Conservation (phyloP, 2,888 invertebrate genomes). For the Pterostichus madidus region DNA sequence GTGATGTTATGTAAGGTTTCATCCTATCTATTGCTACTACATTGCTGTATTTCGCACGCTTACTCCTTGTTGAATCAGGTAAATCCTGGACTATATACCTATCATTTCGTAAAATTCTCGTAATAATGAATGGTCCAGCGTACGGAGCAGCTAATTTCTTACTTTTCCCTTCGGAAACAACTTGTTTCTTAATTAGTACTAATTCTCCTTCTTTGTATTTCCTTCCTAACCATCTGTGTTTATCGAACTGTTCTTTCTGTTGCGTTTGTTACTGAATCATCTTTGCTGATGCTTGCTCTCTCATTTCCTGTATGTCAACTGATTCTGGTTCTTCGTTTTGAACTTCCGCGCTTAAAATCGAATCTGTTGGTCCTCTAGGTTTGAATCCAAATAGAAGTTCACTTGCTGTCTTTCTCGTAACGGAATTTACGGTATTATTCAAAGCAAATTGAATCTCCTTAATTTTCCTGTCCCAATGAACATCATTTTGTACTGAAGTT, state of each 20-base stretch:
- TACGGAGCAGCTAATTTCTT: constrained; percentile 67
- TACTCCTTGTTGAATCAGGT: constrained; percentile 61
- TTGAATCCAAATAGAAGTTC: constrained; percentile 68
- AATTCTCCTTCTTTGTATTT: constrained; percentile 67
- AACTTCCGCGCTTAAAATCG: constrained; percentile 67
- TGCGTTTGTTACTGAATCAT: constrained; percentile 38
- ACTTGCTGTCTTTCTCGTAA: constrained; percentile 68
- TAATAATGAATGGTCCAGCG: constrained; percentile 68
- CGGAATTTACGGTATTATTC: constrained; percentile 54
- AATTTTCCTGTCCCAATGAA: constrained; percentile 1
- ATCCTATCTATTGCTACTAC: constrained; percentile 68
- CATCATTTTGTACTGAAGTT: not conserved
- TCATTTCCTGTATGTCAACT: constrained; percentile 57
- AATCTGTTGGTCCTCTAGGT: constrained; percentile 65
- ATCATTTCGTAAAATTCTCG: constrained; percentile 68
- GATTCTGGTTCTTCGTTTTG: constrained; percentile 60
- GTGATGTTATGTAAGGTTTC: not conserved
- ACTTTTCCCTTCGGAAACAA: constrained; percentile 60
- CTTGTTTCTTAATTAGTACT: constrained; percentile 68
- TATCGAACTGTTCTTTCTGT: constrained; percentile 67
- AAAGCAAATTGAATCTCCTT: not conserved
- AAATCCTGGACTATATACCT: constrained; percentile 68
- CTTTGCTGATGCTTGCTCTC: constrained; percentile 57
- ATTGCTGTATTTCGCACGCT: constrained; percentile 66
- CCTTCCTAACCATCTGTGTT: constrained; percentile 60